phyloP scores from a whole-genome alignment of 2,113 vertebrate genomes.

The Barnardius zonarius region DNA sequence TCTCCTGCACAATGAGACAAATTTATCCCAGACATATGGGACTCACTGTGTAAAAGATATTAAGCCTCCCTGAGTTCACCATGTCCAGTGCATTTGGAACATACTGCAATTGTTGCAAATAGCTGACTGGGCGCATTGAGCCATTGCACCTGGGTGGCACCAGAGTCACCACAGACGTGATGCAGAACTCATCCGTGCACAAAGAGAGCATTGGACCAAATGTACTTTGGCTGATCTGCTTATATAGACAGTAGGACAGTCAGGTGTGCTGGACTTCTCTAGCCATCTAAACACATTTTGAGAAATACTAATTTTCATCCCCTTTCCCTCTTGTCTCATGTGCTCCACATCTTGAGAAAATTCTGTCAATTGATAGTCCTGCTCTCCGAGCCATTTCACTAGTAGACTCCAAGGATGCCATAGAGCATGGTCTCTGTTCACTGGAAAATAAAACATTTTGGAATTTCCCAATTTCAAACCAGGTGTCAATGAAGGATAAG shows the following conservation, averaged over 20 bases:
- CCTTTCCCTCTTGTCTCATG: not conserved
- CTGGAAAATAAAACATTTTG: not conserved
- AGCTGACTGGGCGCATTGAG: fast-evolving
- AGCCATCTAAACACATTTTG: not conserved
- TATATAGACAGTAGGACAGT: not conserved
- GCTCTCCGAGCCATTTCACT: not conserved
- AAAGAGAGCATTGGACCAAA: not conserved
- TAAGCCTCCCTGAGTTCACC: not conserved
- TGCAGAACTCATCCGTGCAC: not conserved
- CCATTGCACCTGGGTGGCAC: not conserved
- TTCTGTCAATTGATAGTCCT: not conserved
- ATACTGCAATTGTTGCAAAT: not conserved
- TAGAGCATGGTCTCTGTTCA: not conserved
- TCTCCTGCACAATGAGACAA: not conserved
- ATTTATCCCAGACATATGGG: not conserved
- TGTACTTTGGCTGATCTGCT: not conserved
- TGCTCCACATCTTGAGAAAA: not conserved
- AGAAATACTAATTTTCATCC: not conserved
- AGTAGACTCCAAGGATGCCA: not conserved
- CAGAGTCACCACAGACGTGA: not conserved
- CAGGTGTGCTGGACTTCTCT: not conserved
- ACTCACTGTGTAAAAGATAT: not conserved
- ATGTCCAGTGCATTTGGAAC: not conserved
- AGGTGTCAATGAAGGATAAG: not conserved
- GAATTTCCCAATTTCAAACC: not conserved